Conservation (phyloP, 1,140 invertebrate genomes). For the Micrasema longulum region DNA sequence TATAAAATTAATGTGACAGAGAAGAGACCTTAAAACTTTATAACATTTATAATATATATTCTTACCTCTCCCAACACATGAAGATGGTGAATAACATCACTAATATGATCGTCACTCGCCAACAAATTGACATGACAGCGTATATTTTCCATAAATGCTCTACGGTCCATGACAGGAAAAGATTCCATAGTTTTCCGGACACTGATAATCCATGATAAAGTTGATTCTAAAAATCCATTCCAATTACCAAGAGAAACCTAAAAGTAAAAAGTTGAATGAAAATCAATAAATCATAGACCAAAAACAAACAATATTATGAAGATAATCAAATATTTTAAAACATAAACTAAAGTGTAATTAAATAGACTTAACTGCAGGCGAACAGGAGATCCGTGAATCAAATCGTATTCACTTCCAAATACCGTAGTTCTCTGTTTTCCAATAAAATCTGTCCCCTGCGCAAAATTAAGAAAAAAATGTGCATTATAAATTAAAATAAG, state of each 20-base stretch:
- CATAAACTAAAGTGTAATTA: too few species aligned
- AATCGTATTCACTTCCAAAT: slow-evolving; percentile 53
- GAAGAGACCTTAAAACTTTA: too few species aligned
- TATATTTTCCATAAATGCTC: slow-evolving; percentile 74
- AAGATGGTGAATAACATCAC: slow-evolving; percentile 76
- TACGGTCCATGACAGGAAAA: slow-evolving; percentile 78
- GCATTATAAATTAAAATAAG: slow-evolving; percentile 22
- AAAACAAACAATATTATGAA: too few species aligned
- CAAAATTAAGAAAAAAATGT: slow-evolving; percentile 38
- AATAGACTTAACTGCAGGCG: slow-evolving; percentile 50
- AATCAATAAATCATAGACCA: too few species aligned
- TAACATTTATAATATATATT: too few species aligned
- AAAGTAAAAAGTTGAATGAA: too few species aligned
- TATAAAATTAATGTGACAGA: too few species aligned
- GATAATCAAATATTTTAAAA: too few species aligned
- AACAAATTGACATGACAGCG: slow-evolving; percentile 77
- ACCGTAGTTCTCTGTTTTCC: slow-evolving; percentile 50
- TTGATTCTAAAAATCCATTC: slow-evolving; percentile 74
- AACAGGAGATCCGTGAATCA: slow-evolving; percentile 51
- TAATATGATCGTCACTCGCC: slow-evolving; percentile 76
- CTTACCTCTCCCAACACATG: slow-evolving; percentile 77
- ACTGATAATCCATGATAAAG: slow-evolving; percentile 68
- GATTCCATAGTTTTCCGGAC: slow-evolving; percentile 68
- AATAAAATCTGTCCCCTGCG: slow-evolving; percentile 50
- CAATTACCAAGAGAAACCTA: slow-evolving; percentile 67